Evolutionary conservation across 2,113 vertebrate genomes (phyloP).

Genomic region (Megatriorchis doriae): DNA sequence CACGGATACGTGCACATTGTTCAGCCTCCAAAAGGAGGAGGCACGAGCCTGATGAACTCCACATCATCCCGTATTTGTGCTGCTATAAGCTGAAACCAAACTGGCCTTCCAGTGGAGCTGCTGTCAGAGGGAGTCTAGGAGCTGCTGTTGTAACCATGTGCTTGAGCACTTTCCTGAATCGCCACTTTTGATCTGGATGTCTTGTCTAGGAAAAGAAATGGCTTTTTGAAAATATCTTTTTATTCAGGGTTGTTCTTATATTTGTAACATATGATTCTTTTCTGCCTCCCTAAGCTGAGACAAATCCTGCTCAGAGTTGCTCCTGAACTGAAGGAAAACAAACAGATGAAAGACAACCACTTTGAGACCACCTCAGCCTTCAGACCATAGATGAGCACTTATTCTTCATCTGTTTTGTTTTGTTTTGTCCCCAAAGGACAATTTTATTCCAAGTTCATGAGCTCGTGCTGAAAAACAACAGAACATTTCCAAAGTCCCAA

Average conservation of each 20-base stretch:
- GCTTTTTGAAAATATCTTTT: background rate
- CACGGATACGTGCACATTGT: accelerated
- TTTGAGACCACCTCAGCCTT: background rate
- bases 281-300: background rate
- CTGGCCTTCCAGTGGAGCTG: background rate
- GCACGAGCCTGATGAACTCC: background rate
- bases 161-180: background rate
- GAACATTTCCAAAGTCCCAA: background rate
- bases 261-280: background rate
- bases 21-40: background rate
- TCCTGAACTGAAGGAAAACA: background rate
- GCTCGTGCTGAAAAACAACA: background rate
- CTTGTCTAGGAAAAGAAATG: background rate
- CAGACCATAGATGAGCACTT: background rate
- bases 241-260: background rate
- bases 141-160: accelerated
- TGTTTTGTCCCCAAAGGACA: background rate
- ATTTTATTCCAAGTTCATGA: background rate
- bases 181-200: background rate
- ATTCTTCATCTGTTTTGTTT: background rate
- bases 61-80: background rate
- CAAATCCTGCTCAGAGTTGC: background rate
- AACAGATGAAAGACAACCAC: background rate
- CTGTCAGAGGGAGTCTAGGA: background rate
- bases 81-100: background rate